Conservation (phyloP, 2,888 invertebrate species). For the Ormyrus rosae region DNA sequence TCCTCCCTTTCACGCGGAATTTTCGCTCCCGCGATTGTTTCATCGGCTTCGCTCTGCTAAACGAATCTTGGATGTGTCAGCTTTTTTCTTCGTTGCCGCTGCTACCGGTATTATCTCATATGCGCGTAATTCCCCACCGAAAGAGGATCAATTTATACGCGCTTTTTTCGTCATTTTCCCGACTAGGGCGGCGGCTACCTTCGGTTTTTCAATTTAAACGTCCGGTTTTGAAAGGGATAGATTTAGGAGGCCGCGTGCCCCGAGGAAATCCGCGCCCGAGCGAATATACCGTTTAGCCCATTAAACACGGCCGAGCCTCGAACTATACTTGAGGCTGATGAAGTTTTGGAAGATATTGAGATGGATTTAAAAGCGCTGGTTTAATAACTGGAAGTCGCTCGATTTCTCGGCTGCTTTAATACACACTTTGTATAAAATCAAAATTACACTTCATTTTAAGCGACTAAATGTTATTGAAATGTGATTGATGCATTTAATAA, state of each 20-base stretch:
- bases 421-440: too few species aligned
- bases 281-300: neutral
- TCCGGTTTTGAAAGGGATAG: conserved; percentile 25
- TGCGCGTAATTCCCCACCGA: conserved; percentile 8
- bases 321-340: neutral
- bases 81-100: conserved; percentile 1
- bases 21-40: conserved; percentile 29
- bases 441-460: too few species aligned
- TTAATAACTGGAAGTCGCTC: too few species aligned
- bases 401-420: too few species aligned
- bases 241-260: neutral
- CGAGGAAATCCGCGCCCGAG: neutral
- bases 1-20: neutral
- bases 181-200: too few species aligned
- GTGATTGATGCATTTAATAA: too few species aligned
- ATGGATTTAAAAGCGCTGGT: too few species aligned
- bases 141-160: conserved; percentile 26
- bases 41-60: conserved; percentile 45
- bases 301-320: neutral
- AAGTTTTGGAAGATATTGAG: too few species aligned
- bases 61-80: conserved; percentile 33
- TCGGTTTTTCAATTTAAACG: conserved; percentile 36
- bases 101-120: conserved; percentile 9
- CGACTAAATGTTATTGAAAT: too few species aligned
- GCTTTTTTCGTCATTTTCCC: neutral